phyloP scores from a whole-genome alignment of 2,113 vertebrate species.

The Sinocyclocheilus rhinocerous region DNA sequence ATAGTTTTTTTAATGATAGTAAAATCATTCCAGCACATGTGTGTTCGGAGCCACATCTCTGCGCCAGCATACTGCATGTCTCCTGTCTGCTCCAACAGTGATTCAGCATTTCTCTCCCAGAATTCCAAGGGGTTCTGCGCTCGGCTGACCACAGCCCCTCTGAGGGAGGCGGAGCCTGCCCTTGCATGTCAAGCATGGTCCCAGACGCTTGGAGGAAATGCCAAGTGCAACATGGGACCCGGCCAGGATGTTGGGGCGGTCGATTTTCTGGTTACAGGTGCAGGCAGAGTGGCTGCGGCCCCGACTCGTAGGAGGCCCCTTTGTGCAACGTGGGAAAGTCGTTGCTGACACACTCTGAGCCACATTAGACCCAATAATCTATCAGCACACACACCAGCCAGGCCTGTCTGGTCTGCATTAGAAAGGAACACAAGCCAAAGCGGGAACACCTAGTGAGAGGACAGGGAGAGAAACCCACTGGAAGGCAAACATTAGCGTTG shows the following conservation, averaged over 20 bases:
- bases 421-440: constrained; percentile 62
- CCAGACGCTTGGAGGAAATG: constrained; percentile 76
- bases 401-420: constrained; percentile 65
- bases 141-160: constrained; percentile 59
- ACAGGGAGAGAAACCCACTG: constrained; percentile 57
- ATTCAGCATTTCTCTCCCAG: constrained; percentile 66
- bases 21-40: constrained; percentile 25
- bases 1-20: constrained; percentile 6
- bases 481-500: constrained; percentile 41
- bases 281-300: constrained; percentile 46
- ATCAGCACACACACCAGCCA: constrained; percentile 59
- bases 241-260: constrained; percentile 68
- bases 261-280: constrained; percentile 76
- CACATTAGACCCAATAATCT: constrained; percentile 55
- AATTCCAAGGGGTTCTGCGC: constrained; percentile 62
- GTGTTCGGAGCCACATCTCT: constrained; percentile 38
- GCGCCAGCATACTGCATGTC: background rate
- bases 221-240: constrained; percentile 77
- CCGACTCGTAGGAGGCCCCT: constrained; percentile 59
- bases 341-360: constrained; percentile 69
- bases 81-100: constrained; percentile 53
- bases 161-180: constrained; percentile 66
- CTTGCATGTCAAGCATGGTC: constrained; percentile 75
- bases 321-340: constrained; percentile 78
- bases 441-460: constrained; percentile 69